Percentiles rank a stretch among this genome's conserved stretches.
These are phyloP conservation scores for Anneissia japonica DNA, from an alignment of 35 echinoderm and acorn worm genomes.

Conservation along the genomic window DNA sequence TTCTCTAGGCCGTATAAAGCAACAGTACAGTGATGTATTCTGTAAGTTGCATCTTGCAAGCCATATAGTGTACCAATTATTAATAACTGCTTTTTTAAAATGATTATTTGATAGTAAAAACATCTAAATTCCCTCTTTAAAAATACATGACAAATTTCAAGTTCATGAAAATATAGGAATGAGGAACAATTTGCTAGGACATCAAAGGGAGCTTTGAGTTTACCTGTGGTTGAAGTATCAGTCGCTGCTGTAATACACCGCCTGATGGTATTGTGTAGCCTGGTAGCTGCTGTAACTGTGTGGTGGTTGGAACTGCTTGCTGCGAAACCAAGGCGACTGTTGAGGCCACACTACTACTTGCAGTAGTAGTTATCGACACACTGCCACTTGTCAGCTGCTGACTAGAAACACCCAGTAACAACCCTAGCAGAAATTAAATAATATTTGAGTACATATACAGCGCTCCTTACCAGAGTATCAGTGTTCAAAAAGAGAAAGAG, in stretches of 20 bases:
- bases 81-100: no score
- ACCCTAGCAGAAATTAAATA: neutral
- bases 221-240: slow-evolving; percentile 66
- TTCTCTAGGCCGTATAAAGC: neutral
- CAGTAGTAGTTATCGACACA: neutral
- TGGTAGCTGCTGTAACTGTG: slow-evolving; percentile 84
- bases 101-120: no score
- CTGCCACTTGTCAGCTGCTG: neutral
- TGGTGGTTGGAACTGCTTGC: slow-evolving; percentile 59
- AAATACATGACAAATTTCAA: no score
- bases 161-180: no score
- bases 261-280: slow-evolving; percentile 63
- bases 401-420: neutral
- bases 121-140: no score
- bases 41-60: neutral
- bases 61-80: no score
- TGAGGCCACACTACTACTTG: neutral
- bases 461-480: no score
- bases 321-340: slow-evolving; percentile 74
- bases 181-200: no score
- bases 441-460: no score
- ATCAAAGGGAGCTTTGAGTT: no score
- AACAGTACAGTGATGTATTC: neutral
- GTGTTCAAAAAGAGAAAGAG: no score
- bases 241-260: slow-evolving; percentile 62